Percentiles rank a stretch among this genome's conserved stretches.
phyloP scores from a whole-genome alignment of 1,140 invertebrate genomes.

The Hylaeus anthracinus region DNA sequence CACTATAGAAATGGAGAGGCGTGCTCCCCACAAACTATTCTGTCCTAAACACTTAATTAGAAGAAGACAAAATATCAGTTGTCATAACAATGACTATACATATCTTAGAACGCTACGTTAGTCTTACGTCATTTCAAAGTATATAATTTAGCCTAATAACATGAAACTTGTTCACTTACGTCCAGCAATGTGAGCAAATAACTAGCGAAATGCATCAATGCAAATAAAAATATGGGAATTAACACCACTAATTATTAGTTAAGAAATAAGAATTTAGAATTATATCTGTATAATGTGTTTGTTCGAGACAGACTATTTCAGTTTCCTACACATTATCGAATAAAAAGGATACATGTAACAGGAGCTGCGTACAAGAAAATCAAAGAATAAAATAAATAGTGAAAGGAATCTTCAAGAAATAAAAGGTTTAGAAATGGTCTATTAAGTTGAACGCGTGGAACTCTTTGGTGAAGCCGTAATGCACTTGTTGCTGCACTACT shows the following conservation, averaged over 20 bases:
- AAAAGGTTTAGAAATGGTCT: slow-evolving; percentile 90
- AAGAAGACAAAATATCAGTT: slow-evolving; percentile 55
- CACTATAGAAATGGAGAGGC: slow-evolving; percentile 91
- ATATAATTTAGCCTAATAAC: slow-evolving; percentile 52
- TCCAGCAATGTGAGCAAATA: slow-evolving; percentile 94
- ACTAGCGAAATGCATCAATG: slow-evolving; percentile 93
- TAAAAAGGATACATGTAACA: slow-evolving; percentile 90
- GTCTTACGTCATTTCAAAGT: slow-evolving; percentile 53
- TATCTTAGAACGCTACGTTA: slow-evolving; percentile 25
- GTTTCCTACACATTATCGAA: slow-evolving; percentile 26
- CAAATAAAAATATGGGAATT: slow-evolving; percentile 93
- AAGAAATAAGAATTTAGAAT: slow-evolving; percentile 79
- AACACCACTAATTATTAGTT: slow-evolving; percentile 88
- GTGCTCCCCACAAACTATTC: slow-evolving; percentile 92
- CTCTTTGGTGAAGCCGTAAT: slow-evolving; percentile 94
- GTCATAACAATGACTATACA: slow-evolving; percentile 38
- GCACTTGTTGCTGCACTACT: slow-evolving; percentile 96
- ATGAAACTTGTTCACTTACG: slow-evolving; percentile 85
- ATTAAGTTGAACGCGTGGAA: slow-evolving; percentile 90
- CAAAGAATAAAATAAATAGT: slow-evolving; percentile 96
- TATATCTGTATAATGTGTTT: neutral
- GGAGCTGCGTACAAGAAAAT: slow-evolving; percentile 95
- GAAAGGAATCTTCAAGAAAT: slow-evolving; percentile 95
- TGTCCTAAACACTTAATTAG: slow-evolving; percentile 89
- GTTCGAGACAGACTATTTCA: slow-evolving; percentile 24